A percentile compares a stretch with the other conserved stretches of the same genome.
phyloP scores from a whole-genome alignment of 35 echinoderm and acorn worm species.

The Nesometra sesokonis region DNA sequence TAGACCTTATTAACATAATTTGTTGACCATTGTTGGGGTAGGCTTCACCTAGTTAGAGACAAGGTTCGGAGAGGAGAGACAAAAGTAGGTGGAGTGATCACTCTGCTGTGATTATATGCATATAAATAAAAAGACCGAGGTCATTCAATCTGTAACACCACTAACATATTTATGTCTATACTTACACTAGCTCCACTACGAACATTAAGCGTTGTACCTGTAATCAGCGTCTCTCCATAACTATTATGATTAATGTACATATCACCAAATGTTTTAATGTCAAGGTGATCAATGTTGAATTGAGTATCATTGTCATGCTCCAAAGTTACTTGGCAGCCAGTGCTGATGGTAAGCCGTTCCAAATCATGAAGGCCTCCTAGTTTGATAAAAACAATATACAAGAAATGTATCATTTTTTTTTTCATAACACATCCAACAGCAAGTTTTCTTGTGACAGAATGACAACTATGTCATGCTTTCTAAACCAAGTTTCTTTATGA shows the following conservation, averaged over 20 bases:
- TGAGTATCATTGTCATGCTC: slow-evolving; percentile 29
- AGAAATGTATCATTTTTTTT: background rate
- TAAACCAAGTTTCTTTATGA: too few relatives aligned
- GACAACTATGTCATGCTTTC: too few relatives aligned
- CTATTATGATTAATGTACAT: slow-evolving; percentile 60
- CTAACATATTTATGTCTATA: background rate
- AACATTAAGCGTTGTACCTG: slow-evolving; percentile 57
- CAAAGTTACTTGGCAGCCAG: slow-evolving; percentile 48
- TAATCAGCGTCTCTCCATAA: slow-evolving; percentile 49
- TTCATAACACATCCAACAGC: too few relatives aligned
- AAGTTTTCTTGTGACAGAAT: too few relatives aligned
- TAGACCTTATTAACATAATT: too few relatives aligned
- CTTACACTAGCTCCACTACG: slow-evolving; percentile 68
- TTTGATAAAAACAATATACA: background rate
- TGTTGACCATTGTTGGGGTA: too few relatives aligned
- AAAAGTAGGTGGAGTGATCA: too few relatives aligned
- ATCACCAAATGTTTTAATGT: slow-evolving; percentile 67
- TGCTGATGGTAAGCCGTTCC: slow-evolving; percentile 55
- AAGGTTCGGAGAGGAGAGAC: too few relatives aligned
- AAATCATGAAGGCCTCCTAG: slow-evolving; percentile 59
- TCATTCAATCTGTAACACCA: too few relatives aligned
- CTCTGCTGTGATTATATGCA: too few relatives aligned
- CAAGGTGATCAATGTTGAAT: slow-evolving; percentile 48
- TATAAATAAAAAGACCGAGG: too few relatives aligned
- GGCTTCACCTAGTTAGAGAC: too few relatives aligned